phyloP scores from a whole-genome alignment of 2,113 vertebrate species.

The Cynocephalus volans region DNA sequence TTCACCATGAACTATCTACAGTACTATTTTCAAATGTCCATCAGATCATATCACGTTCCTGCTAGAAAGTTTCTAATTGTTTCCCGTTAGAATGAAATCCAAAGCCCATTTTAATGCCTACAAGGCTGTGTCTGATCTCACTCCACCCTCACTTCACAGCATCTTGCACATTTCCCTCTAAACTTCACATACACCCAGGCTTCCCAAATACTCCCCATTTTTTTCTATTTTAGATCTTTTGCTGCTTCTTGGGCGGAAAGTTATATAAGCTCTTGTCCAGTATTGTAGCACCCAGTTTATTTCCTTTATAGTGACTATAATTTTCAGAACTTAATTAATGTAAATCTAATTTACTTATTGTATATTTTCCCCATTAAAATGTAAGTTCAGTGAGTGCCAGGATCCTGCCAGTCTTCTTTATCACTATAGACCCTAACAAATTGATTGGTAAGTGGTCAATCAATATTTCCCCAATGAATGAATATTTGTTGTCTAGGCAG shows the following conservation, averaged over 20 bases:
- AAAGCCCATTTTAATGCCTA: background rate
- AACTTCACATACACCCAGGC: background rate
- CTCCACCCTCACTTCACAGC: fast-evolving
- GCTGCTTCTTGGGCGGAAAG: background rate
- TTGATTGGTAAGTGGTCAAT: background rate
- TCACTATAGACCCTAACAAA: background rate
- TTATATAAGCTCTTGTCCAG: background rate
- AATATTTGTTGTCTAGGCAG: background rate
- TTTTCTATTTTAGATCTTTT: background rate
- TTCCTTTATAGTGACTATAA: background rate
- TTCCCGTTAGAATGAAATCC: background rate
- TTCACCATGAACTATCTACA: background rate
- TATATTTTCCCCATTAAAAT: background rate
- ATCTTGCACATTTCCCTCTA: background rate
- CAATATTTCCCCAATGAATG: background rate
- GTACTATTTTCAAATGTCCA: background rate
- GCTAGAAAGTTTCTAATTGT: background rate
- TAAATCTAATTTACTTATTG: background rate
- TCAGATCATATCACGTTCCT: background rate
- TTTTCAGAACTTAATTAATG: conserved; percentile 15
- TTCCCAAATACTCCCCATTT: background rate
- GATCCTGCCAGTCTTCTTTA: background rate
- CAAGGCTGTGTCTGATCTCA: background rate
- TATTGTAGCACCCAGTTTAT: background rate
- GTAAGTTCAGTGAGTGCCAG: background rate